phyloP scores from a whole-genome alignment of 2,888 invertebrate genomes.

The Lydus trimaculatus region DNA sequence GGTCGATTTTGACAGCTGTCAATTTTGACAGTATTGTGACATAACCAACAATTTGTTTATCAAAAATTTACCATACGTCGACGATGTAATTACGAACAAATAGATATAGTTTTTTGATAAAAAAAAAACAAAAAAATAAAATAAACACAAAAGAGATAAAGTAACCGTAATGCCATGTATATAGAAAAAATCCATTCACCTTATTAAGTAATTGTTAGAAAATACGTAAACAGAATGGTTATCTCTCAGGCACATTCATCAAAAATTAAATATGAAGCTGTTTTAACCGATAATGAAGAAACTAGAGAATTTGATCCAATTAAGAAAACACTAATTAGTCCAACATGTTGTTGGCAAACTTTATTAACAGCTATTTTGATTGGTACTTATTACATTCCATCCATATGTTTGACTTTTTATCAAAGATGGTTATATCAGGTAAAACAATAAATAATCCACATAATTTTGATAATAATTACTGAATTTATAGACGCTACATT shows the following conservation, averaged over 20 bases:
- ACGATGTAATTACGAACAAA: neutral
- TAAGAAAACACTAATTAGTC: slow-evolving; percentile 49
- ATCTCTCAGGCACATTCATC: neutral
- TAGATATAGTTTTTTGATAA: neutral
- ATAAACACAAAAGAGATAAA: neutral
- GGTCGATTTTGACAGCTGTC: neutral
- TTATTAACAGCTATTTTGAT: slow-evolving; percentile 66
- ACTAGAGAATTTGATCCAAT: slow-evolving; percentile 51
- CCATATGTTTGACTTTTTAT: slow-evolving; percentile 96
- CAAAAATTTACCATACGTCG: neutral
- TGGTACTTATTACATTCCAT: slow-evolving; percentile 85
- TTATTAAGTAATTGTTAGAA: neutral
- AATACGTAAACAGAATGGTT: neutral
- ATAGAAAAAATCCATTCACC: neutral
- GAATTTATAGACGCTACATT: slow-evolving; percentile 77
- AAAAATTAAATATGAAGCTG: slow-evolving; percentile 49
- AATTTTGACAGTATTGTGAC: neutral
- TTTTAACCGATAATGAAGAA: slow-evolving; percentile 45
- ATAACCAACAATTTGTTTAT: neutral
- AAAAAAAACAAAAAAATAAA: neutral
- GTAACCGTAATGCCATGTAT: neutral
- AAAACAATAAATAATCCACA: slow-evolving; percentile 31
- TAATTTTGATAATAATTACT: slow-evolving; percentile 1
- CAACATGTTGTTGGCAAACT: slow-evolving; percentile 55
- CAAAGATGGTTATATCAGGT: slow-evolving; percentile 92